Percentiles rank a stretch among this genome's conserved stretches.
These are phyloP conservation scores for Unio pictorum DNA, from an alignment of 2,888 invertebrate species.

Conservation along the genomic window DNA sequence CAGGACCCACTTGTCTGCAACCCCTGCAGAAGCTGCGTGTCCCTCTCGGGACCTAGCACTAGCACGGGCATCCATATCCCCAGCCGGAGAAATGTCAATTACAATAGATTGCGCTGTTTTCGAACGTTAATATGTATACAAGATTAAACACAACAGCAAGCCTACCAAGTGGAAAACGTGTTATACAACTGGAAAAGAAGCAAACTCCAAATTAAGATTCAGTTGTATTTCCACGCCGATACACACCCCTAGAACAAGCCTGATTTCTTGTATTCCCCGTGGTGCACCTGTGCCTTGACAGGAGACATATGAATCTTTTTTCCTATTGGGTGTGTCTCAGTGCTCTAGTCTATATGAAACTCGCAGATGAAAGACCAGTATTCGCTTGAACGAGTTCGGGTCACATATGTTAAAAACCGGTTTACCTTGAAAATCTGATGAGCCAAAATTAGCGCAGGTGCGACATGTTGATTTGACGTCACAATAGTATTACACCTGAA, in stretches of 20 bases:
- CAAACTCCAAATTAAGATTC: too few relatives aligned
- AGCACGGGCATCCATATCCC: slow-evolving; percentile 20
- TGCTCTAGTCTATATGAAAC: neutral
- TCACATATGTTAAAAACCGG: slow-evolving; percentile 25
- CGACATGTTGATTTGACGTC: too few relatives aligned
- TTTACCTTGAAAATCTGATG: slow-evolving; percentile 20
- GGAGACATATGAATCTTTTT: neutral
- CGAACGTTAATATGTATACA: too few relatives aligned
- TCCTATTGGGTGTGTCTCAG: slow-evolving; percentile 3
- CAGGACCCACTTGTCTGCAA: slow-evolving; percentile 90
- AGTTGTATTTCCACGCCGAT: too few relatives aligned
- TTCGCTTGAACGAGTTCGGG: neutral
- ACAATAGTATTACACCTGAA: too few relatives aligned
- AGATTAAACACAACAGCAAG: too few relatives aligned
- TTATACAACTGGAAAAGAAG: too few relatives aligned
- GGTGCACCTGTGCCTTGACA: neutral
- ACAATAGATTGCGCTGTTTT: too few relatives aligned
- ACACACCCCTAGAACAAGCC: too few relatives aligned
- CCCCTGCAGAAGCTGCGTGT: slow-evolving; percentile 93
- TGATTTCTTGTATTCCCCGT: too few relatives aligned
- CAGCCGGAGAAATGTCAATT: neutral
- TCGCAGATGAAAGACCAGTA: neutral
- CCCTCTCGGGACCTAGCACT: slow-evolving; percentile 90
- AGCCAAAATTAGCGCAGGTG: slow-evolving; percentile 14
- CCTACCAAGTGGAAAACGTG: too few relatives aligned